Evolutionary conservation across 2,797 vertebrate species (phyloP), one percentile per base, ranked within the genome.

Genomic region (Chromis chromis): DNA sequence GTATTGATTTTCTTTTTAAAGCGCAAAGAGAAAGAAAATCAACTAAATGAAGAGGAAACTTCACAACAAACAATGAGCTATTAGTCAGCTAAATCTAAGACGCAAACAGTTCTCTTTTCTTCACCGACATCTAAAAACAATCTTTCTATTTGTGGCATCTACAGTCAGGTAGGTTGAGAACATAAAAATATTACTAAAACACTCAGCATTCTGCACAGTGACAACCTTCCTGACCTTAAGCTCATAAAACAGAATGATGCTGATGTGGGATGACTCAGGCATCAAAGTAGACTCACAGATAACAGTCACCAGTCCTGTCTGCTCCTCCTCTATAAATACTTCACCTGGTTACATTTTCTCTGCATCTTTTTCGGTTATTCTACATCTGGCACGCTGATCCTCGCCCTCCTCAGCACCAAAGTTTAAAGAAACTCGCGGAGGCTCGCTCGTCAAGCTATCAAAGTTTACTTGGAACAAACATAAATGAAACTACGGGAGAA

Each of bases 251-350:
- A 78, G 52, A 64, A 52, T 64, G 49, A 66, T 55, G 55, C 46
- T 69, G 74, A 70, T 70, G 65, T 56, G 56, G 39, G 40, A 87
- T 77, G 83, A 88, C 65, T 83, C 50, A 74, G 57, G 73, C 71
- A 76, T 85, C 74, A 89, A 78, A 81, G 65, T 12, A 3, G 56
- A 31, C 76, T 70, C 70, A 25, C 54, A 70, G 59, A 42, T 17
- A 42, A 42, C 40, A 44, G 40, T 76, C 81, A 71, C 79, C 78
- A 57, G n/a, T 65, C 63, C 53, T 68, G 80, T 76, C 84, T 74
- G 54, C 61, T 83, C 39, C 52, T 76, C 39, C 19, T 71, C 74
- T 65, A 70, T 71, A 81, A 83, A 85, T 67, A 86, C 22, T 40
- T 74, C 65, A 78, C 71, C 76, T 77, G 65, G 53, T 76, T 71